Evolutionary conservation across 2,888 invertebrate species (phyloP), one percentile per base, ranked within the genome.

Genomic region (Cheiracanthium punctorium): DNA sequence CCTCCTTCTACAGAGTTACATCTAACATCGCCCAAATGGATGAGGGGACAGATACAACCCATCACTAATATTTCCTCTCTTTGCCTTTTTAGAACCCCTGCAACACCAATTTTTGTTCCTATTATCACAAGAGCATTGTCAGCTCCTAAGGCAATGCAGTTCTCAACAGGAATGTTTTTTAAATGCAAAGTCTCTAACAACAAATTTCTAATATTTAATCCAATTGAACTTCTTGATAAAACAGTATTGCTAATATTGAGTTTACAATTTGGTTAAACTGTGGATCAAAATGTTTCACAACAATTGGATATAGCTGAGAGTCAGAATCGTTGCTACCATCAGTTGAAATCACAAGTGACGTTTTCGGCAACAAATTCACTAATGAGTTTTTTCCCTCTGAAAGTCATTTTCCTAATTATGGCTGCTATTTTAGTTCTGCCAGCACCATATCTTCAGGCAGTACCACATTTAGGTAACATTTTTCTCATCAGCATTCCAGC

Each of bases 401-500:
- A n/a, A 67, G 12, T 4, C 14, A 29, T n/a, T n/a, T n/a, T n/a
- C n/a, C n/a, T n/a, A n/a, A n/a, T n/a, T n/a, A n/a, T n/a, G n/a
- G n/a, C n/a, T 30, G 67, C n/a, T 4, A 17, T 32, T 67, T 67
- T 30, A 14, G 67, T 67, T 67, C 67, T 67, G 17, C 29, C 67
- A 67, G 8, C 29, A 32, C 67, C 17, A 67, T 28, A 37, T 37
- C 14, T 71, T 37, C 37, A 17, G 20, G 14, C n/a, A 10, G 17
- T 24, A 71, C 41, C 71, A 71, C 37, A 37, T 71, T 71, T 17
- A n/a, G n/a, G n/a, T n/a, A n/a, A n/a, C n/a, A n/a, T n/a, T n/a
- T n/a, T n/a, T n/a, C n/a, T n/a, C n/a, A 71, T 37, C 0, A 71
- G n/a, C 24, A 24, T 24, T 14, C 37, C 71, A 10, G 28, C 71